These are phyloP conservation scores for Clepsis dumicolana DNA, from an alignment of 2,888 invertebrate species.

Conservation along the genomic window DNA sequence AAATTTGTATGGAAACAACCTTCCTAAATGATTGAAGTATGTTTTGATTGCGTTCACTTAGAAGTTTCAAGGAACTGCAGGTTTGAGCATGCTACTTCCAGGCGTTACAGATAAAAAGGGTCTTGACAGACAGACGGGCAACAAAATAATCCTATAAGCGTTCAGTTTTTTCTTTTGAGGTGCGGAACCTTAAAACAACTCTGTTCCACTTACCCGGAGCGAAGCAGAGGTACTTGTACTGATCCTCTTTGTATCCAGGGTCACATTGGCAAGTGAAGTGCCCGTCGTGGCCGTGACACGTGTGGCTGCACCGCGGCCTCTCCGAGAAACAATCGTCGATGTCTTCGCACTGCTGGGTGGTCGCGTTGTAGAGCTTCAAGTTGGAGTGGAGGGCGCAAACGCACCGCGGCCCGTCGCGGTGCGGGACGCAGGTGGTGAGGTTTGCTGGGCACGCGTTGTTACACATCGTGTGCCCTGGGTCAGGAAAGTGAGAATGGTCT, in stretches of 20 bases:
- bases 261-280: constrained; percentile 88
- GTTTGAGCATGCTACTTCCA: no score
- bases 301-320: constrained; percentile 89
- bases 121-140: no score
- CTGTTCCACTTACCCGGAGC: background rate
- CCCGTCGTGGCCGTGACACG: constrained; percentile 87
- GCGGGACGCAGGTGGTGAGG: constrained; percentile 58
- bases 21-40: no score
- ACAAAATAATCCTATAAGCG: no score
- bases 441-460: constrained; percentile 58
- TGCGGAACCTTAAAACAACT: no score
- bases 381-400: constrained; percentile 76
- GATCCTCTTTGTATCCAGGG: constrained; percentile 79
- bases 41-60: no score
- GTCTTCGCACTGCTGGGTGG: constrained; percentile 79
- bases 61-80: no score
- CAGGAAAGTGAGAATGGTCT: no score
- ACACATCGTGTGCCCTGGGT: constrained; percentile 73
- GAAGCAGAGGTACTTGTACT: constrained; percentile 76
- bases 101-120: no score
- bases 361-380: constrained; percentile 66
- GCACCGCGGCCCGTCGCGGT: constrained; percentile 78
- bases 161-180: no score
- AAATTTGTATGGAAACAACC: no score
- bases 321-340: constrained; percentile 88